Percentiles rank a stretch among this genome's conserved stretches.
phyloP scores from a whole-genome alignment of 2,797 vertebrate genomes.

The Phyllotis vaccarum region DNA sequence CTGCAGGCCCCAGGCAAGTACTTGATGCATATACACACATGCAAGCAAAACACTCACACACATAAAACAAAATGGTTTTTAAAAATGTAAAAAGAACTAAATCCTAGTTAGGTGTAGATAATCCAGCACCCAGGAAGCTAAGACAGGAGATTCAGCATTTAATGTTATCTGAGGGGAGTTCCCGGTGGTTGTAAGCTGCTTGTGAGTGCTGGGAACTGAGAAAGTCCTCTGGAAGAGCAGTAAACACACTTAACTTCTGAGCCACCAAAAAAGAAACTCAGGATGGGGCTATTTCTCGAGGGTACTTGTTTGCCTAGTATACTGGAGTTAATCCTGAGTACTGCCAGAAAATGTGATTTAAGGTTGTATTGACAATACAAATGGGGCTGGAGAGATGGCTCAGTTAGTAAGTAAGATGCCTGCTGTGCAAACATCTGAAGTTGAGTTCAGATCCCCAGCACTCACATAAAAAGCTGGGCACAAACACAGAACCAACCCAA shows the following conservation, averaged over 20 bases:
- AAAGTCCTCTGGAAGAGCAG: not conserved
- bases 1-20: not conserved
- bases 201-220: not conserved
- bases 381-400: not conserved
- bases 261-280: not conserved
- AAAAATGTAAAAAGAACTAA: not conserved
- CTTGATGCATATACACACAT: not conserved
- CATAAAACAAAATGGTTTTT: not conserved
- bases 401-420: not conserved
- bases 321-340: not conserved
- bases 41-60: not conserved
- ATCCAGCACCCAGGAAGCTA: not conserved
- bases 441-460: not conserved
- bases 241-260: not conserved
- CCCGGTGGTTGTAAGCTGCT: not conserved
- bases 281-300: not conserved
- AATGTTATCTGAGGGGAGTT: not conserved
- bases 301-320: not conserved
- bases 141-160: not conserved
- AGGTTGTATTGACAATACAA: not conserved
- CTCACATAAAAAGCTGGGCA: not conserved
- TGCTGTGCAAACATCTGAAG: not conserved
- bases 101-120: not conserved
- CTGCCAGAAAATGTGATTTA: not conserved
- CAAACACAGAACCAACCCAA: not conserved